Evolutionary conservation across 2,113 vertebrate species (phyloP).

Genomic region (Formicarius rufipectus): DNA sequence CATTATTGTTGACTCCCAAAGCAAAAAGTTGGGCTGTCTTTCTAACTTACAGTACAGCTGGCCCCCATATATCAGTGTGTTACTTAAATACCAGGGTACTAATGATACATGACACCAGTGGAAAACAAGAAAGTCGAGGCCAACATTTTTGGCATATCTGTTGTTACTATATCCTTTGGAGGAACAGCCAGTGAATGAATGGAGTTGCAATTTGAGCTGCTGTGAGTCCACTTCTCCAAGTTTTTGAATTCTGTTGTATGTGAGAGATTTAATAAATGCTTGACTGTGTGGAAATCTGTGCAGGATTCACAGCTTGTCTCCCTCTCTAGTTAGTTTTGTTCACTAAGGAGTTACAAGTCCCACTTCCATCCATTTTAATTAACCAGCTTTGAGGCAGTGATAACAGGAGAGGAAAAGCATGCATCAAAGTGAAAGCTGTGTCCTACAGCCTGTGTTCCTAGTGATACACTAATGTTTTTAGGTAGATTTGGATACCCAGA

Average conservation of each 20-base stretch:
- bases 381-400: background rate
- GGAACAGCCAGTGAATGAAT: background rate
- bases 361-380: background rate
- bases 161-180: background rate
- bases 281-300: background rate
- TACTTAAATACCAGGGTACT: conserved; percentile 18
- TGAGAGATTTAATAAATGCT: background rate
- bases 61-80: conserved; percentile 1
- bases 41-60: conserved; percentile 7
- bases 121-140: conserved; percentile 18
- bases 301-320: background rate
- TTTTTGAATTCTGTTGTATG: background rate
- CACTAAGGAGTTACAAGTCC: background rate
- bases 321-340: background rate
- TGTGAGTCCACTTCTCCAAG: background rate
- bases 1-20: background rate
- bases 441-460: background rate
- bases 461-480: background rate
- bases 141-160: conserved; percentile 24
- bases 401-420: background rate
- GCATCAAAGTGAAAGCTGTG: background rate
- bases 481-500: background rate
- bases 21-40: conserved; percentile 3
- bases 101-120: conserved; percentile 45
- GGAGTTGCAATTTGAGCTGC: background rate